Evolutionary conservation across 2,113 vertebrate species (phyloP).

Genomic region (Muscicapa adusta): DNA sequence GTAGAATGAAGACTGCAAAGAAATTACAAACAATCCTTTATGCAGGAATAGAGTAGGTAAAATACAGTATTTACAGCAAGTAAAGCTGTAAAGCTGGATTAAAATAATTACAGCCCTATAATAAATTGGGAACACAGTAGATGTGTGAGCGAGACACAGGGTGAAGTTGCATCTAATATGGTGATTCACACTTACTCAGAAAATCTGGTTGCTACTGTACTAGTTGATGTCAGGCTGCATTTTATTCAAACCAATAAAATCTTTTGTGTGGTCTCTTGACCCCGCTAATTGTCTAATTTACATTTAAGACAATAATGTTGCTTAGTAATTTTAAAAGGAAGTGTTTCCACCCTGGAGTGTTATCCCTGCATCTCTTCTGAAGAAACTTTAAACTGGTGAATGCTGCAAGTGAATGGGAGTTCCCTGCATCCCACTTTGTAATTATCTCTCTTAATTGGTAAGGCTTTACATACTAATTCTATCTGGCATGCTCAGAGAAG

Average conservation of each 20-base stretch:
- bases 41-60: not conserved
- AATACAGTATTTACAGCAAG: not conserved
- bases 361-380: slow-evolving; percentile 26
- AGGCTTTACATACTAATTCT: slow-evolving; percentile 39
- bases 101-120: not conserved
- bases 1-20: not conserved
- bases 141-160: not conserved
- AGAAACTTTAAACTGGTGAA: slow-evolving; percentile 20
- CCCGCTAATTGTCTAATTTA: slow-evolving; percentile 38
- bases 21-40: not conserved
- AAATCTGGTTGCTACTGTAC: slow-evolving; percentile 2
- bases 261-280: slow-evolving; percentile 53
- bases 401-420: slow-evolving; percentile 39
- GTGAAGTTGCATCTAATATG: not conserved
- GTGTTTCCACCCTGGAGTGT: not conserved
- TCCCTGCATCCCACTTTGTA: not conserved
- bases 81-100: not conserved
- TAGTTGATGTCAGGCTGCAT: slow-evolving; percentile 23
- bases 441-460: slow-evolving; percentile 21
- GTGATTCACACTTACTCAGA: slow-evolving; percentile 29
- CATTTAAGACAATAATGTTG: slow-evolving; percentile 47
- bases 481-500: not conserved
- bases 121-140: not conserved
- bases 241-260: slow-evolving; percentile 62
- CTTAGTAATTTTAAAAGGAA: slow-evolving; percentile 50